Conservation (phyloP, 1,140 invertebrate species). For the Cyphomyrmex costatus region DNA sequence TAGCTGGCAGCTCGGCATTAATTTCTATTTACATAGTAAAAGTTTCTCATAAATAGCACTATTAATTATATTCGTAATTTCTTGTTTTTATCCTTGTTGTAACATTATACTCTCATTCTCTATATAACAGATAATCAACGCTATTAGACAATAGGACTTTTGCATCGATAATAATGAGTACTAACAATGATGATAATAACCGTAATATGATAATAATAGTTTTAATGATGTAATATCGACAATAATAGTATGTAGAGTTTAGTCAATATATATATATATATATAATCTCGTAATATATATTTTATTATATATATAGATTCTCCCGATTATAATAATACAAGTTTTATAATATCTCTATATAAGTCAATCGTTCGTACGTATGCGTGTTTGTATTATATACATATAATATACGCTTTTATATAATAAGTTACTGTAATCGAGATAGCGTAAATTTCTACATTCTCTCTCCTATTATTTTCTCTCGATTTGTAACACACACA, state of each 20-base stretch:
- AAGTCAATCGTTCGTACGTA: conserved; percentile 49
- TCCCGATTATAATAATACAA: conserved; percentile 78
- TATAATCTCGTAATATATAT: conserved; percentile 23
- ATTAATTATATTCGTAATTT: conserved; percentile 59
- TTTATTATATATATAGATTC: conserved; percentile 74
- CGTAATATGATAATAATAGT: conserved; percentile 71
- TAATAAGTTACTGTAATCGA: conserved; percentile 80
- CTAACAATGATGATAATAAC: conserved; percentile 71
- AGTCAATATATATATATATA: conserved; percentile 77
- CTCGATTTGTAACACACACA: conserved; percentile 61
- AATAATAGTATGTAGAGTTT: conserved; percentile 67
- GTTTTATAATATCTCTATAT: conserved; percentile 73
- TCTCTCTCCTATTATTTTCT: conserved; percentile 71
- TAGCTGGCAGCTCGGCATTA: conserved; percentile 24
- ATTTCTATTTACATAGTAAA: conserved; percentile 57
- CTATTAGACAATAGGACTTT: conserved; percentile 83
- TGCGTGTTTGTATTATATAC: conserved; percentile 32
- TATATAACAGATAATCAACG: conserved; percentile 82
- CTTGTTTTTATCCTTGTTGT: conserved; percentile 17
- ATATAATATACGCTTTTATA: conserved; percentile 72
- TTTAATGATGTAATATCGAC: conserved; percentile 72
- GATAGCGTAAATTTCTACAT: conserved; percentile 79
- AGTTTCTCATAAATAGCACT: conserved; percentile 54
- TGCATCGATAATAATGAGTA: conserved; percentile 76
- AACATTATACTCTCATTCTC: conserved; percentile 67